These are phyloP conservation scores for Parus major DNA, from an alignment of 2,113 vertebrate genomes.

Conservation along the genomic window DNA sequence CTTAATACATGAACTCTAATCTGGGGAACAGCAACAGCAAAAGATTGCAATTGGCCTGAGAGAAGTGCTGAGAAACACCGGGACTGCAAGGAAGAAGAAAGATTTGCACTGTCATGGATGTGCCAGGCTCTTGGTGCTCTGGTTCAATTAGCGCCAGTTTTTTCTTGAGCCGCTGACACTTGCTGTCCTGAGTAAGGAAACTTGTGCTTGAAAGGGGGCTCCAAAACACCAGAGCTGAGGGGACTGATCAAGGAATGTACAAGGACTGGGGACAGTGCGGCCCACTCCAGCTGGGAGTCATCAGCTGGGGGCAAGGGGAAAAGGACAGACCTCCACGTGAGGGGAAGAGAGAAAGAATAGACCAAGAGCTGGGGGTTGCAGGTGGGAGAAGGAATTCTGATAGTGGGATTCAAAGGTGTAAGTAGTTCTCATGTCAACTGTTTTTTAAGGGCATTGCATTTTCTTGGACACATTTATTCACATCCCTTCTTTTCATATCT, in stretches of 20 bases:
- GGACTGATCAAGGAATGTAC: fast-evolving
- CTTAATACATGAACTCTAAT: not conserved
- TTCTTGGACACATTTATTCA: not conserved
- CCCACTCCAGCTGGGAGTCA: not conserved
- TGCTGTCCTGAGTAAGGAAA: not conserved
- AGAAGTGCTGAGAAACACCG: not conserved
- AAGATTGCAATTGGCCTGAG: fast-evolving
- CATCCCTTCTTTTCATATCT: not conserved
- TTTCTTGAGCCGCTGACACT: not conserved
- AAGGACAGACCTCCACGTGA: not conserved
- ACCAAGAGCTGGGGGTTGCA: not conserved
- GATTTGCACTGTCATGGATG: fast-evolving
- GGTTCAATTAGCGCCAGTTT: not conserved
- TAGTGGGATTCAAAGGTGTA: not conserved
- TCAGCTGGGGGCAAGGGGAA: not conserved
- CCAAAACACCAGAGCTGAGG: not conserved
- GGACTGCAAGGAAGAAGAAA: not conserved
- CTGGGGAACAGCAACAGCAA: not conserved
- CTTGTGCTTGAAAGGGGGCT: not conserved
- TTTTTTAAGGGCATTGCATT: not conserved
- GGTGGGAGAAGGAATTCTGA: not conserved
- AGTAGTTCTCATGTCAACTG: not conserved
- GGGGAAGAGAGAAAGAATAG: constrained; percentile 2
- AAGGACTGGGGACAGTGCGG: not conserved
- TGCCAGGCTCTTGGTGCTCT: not conserved